Evolutionary conservation across 2,797 vertebrate genomes (phyloP).

Genomic region (Kryptopterus vitreolus): DNA sequence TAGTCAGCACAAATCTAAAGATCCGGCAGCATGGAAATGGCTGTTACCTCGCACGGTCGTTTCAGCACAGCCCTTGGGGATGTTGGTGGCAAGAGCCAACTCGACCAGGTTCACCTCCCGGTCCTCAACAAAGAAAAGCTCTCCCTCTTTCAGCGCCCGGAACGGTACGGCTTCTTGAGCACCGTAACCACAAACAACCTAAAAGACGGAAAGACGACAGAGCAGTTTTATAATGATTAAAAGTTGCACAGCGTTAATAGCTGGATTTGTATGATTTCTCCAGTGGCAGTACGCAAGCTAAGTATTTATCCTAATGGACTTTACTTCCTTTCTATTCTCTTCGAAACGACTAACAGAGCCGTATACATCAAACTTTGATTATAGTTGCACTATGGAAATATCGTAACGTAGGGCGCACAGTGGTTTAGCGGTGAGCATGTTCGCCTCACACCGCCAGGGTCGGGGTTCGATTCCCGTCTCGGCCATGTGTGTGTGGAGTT

Average conservation of each 20-base stretch:
- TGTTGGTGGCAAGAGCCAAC: conserved; percentile 87
- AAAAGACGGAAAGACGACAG: conserved; percentile 1
- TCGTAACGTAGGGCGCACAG: too few relatives aligned
- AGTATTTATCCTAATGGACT: too few relatives aligned
- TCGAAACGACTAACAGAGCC: background rate
- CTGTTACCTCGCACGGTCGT: conserved; percentile 82
- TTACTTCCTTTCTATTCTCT: too few relatives aligned
- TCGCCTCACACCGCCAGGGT: too few relatives aligned
- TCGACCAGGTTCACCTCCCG: conserved; percentile 89
- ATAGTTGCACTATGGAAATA: background rate
- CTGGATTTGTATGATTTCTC: too few relatives aligned
- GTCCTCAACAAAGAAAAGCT: conserved; percentile 87
- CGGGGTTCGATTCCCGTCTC: too few relatives aligned
- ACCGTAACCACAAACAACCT: conserved; percentile 85
- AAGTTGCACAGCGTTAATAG: too few relatives aligned
- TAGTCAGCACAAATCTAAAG: conserved; percentile 16
- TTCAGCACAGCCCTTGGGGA: conserved; percentile 90
- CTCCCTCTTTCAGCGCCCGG: conserved; percentile 82
- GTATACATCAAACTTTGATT: background rate
- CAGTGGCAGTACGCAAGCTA: too few relatives aligned
- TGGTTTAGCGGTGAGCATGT: too few relatives aligned
- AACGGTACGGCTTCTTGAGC: conserved; percentile 83
- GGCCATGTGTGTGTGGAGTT: too few relatives aligned
- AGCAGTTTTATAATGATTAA: too few relatives aligned
- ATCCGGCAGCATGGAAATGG: background rate